phyloP scores from a whole-genome alignment of 2,797 vertebrate genomes.

The Sarcophilus harrisii region DNA sequence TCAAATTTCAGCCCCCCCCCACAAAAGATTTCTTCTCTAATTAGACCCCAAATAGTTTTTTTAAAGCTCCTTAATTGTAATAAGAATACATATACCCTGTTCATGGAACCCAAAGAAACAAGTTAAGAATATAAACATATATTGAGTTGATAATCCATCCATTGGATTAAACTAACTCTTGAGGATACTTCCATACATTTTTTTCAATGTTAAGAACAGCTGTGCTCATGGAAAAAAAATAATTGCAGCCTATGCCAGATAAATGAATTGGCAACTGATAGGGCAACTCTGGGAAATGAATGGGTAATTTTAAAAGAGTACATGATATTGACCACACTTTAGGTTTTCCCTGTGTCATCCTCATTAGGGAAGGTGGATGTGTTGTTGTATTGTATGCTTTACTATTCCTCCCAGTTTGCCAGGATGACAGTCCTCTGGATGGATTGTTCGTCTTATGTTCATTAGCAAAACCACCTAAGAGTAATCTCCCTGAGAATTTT shows the following conservation, averaged over 20 bases:
- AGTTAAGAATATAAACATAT: background rate
- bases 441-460: constrained; percentile 83
- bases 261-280: background rate
- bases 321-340: background rate
- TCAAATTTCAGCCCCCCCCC: background rate
- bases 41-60: background rate
- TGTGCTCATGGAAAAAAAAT: background rate
- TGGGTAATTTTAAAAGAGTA: background rate
- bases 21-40: background rate
- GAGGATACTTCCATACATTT: background rate
- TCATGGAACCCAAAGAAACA: background rate
- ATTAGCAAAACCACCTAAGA: constrained; percentile 79
- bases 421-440: constrained; percentile 66
- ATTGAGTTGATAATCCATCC: background rate
- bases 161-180: background rate
- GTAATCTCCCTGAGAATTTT: constrained; percentile 83
- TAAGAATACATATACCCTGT: background rate
- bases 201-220: background rate
- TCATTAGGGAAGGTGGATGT: background rate
- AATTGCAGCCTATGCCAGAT: background rate
- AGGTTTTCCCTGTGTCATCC: background rate
- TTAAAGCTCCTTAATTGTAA: background rate
- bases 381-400: background rate
- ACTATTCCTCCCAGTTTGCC: constrained; percentile 73
- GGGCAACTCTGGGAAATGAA: background rate